phyloP scores from a whole-genome alignment of 2,113 vertebrate species.

The Dasypus novemcinctus region DNA sequence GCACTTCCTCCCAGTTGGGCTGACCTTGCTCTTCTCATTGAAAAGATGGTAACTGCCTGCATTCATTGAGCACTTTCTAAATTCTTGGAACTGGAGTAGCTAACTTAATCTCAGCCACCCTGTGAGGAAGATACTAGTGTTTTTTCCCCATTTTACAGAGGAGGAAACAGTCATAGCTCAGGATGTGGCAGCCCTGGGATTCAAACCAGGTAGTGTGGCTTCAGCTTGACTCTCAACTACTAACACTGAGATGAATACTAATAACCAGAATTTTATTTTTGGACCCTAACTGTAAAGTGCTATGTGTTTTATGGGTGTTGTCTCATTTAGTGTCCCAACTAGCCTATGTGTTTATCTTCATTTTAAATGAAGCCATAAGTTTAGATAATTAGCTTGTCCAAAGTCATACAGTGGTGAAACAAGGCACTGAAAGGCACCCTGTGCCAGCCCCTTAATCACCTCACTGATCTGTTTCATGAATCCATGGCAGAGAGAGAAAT shows the following conservation, averaged over 20 bases:
- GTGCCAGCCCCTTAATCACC: background rate
- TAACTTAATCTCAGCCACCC: slow-evolving; percentile 4
- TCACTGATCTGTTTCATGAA: background rate
- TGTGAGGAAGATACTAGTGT: background rate
- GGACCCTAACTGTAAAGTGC: background rate
- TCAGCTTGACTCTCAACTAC: background rate
- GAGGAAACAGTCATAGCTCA: background rate
- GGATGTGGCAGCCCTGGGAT: background rate
- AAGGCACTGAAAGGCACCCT: background rate
- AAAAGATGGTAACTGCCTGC: background rate
- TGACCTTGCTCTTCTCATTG: background rate
- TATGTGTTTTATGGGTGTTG: background rate
- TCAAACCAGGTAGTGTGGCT: background rate
- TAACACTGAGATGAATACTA: background rate
- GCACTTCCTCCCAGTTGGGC: background rate
- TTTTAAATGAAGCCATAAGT: background rate
- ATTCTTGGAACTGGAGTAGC: background rate
- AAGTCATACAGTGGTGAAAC: background rate
- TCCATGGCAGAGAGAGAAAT: background rate
- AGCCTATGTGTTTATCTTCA: background rate
- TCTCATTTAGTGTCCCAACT: background rate
- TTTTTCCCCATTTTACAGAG: background rate
- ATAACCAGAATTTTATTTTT: background rate
- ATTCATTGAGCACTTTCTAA: background rate
- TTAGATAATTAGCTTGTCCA: background rate